Conservation (phyloP, 2,888 invertebrate species). For the Conchocele bisecta region DNA sequence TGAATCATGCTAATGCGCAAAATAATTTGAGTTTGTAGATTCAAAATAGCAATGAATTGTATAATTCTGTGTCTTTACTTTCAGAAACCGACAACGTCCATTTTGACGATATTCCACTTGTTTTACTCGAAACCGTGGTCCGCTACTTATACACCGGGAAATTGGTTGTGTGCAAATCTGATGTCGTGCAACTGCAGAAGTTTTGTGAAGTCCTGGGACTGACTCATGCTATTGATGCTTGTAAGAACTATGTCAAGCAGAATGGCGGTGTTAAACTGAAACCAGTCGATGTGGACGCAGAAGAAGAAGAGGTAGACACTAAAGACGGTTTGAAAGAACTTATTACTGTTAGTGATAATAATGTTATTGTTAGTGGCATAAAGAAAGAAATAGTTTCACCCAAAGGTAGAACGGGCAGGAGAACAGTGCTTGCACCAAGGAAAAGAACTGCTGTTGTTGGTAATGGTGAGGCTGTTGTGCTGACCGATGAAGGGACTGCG, state of each 20-base stretch:
- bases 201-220: conserved; percentile 46
- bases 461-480: no score
- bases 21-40: no score
- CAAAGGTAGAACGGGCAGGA: no score
- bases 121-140: conserved; percentile 25
- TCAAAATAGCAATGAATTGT: no score
- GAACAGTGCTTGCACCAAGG: no score
- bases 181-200: conserved; percentile 20
- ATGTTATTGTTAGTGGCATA: background rate
- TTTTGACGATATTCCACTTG: conserved; percentile 21
- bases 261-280: no score
- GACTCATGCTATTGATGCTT: conserved; percentile 9
- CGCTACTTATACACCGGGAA: conserved; percentile 46
- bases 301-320: no score
- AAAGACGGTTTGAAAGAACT: conserved; percentile 9
- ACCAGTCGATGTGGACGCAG: no score
- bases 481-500: no score
- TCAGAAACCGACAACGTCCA: conserved; percentile 5
- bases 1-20: no score
- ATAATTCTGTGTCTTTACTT: background rate
- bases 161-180: conserved; percentile 20
- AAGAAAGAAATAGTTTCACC: no score
- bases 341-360: conserved; percentile 14
- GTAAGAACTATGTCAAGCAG: conserved; percentile 26
- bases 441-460: no score